Conservation (phyloP, 2,113 vertebrate genomes). For the Plotosus lineatus region DNA sequence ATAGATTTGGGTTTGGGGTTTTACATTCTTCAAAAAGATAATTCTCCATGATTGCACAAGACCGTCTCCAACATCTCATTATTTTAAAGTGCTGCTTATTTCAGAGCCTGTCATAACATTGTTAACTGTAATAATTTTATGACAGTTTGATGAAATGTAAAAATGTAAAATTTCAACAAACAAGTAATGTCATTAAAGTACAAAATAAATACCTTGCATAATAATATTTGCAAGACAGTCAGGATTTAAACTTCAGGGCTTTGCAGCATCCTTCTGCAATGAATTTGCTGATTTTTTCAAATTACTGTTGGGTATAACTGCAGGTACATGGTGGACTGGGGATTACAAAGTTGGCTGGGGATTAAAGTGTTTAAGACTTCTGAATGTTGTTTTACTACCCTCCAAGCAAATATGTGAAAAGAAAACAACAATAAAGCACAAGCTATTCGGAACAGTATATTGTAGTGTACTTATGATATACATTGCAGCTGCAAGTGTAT, state of each 20-base stretch:
- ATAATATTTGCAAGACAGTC: background rate
- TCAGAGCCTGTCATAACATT: background rate
- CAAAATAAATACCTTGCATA: background rate
- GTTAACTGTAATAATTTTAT: conserved; percentile 9
- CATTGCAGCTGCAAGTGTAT: background rate
- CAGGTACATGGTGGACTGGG: background rate
- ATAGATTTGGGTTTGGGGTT: background rate
- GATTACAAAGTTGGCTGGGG: background rate
- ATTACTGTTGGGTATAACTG: conserved; percentile 10
- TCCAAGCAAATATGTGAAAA: conserved; percentile 21
- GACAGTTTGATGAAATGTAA: conserved; percentile 15
- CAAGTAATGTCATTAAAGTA: background rate
- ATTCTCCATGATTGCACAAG: conserved; percentile 26
- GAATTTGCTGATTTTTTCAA: conserved; percentile 19
- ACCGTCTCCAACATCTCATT: background rate
- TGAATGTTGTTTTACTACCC: conserved; percentile 1
- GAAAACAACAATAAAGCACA: conserved; percentile 20
- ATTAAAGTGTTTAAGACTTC: conserved; percentile 12
- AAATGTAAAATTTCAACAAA: background rate
- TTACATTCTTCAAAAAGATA: conserved; percentile 3
- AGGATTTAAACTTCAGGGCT: background rate
- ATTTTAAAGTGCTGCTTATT: background rate
- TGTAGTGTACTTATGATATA: too few species aligned
- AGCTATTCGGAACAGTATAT: background rate
- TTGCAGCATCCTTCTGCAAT: background rate